Conservation (phyloP, 2,797 vertebrate genomes). For the Urosaurus nigricauda region DNA sequence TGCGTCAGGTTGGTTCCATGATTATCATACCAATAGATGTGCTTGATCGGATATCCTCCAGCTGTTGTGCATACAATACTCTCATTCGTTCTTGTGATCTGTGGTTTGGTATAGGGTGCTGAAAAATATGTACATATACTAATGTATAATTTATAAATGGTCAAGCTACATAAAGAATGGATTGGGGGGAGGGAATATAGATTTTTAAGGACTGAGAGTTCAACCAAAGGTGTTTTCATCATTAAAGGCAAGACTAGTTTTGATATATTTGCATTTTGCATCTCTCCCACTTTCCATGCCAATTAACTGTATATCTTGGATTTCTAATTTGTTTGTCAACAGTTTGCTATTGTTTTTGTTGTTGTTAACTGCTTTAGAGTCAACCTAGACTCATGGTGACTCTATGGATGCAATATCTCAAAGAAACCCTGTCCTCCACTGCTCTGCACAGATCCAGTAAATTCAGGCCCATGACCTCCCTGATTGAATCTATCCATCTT, state of each 20-base stretch:
- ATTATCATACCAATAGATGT: slow-evolving; percentile 1
- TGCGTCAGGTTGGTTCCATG: not conserved
- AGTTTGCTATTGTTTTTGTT: not conserved
- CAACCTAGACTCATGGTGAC: too few species aligned
- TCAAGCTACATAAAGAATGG: not conserved
- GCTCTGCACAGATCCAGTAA: too few species aligned
- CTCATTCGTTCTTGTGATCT: not conserved
- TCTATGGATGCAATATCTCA: too few species aligned
- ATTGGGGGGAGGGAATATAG: not conserved
- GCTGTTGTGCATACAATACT: not conserved
- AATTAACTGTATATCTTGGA: not conserved
- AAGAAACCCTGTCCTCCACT: too few species aligned
- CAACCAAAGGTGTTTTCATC: not conserved
- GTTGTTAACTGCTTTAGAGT: too few species aligned
- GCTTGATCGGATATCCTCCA: not conserved
- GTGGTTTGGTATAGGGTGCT: not conserved
- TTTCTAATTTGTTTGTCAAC: not conserved
- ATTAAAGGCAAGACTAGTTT: not conserved
- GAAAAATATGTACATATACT: not conserved
- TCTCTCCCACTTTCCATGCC: not conserved
- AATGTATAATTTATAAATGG: not conserved
- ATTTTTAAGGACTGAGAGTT: not conserved
- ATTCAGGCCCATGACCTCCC: too few species aligned
- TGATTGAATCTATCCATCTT: too few species aligned
- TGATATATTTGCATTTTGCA: not conserved